Evolutionary conservation across 2,797 vertebrate genomes (phyloP).

Genomic region (Betta splendens): DNA sequence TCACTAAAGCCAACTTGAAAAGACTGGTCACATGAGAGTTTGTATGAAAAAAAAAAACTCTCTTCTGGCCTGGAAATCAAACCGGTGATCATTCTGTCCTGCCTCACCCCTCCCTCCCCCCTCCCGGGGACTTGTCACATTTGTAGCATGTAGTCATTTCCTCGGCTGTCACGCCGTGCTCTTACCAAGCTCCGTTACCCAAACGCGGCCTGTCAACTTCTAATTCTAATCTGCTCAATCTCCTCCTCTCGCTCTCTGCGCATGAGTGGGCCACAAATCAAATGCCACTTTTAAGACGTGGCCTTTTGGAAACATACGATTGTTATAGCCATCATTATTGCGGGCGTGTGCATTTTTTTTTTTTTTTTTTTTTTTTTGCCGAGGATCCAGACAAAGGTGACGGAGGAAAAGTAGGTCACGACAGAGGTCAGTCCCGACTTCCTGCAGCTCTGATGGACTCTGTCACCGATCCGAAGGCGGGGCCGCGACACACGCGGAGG

Average conservation of each 20-base stretch:
- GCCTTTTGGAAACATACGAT: slow-evolving; percentile 35
- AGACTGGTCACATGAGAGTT: slow-evolving; percentile 72
- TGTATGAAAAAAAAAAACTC: slow-evolving; percentile 76
- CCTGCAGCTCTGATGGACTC: slow-evolving; percentile 46
- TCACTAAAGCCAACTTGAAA: slow-evolving; percentile 59
- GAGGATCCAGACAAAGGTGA: slow-evolving; percentile 57
- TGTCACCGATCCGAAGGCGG: slow-evolving; percentile 73
- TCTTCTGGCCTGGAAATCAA: slow-evolving; percentile 77
- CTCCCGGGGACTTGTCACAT: slow-evolving; percentile 77
- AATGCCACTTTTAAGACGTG: slow-evolving; percentile 2
- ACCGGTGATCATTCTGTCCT: slow-evolving; percentile 70
- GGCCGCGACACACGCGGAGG: slow-evolving; percentile 72
- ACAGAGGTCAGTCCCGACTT: slow-evolving; percentile 77
- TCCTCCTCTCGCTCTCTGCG: not conserved
- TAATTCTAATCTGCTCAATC: slow-evolving; percentile 58
- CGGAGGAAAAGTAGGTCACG: slow-evolving; percentile 75
- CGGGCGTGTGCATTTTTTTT: slow-evolving; percentile 40
- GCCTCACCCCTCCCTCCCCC: slow-evolving; percentile 66
- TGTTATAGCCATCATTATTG: slow-evolving; percentile 40
- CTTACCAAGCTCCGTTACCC: slow-evolving; percentile 50
- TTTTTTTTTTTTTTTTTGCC: too few species aligned
- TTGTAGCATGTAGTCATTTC: slow-evolving; percentile 82
- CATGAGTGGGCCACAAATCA: slow-evolving; percentile 6
- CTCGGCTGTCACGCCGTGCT: slow-evolving; percentile 79
- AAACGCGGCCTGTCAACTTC: slow-evolving; percentile 58